Evolutionary conservation across 2,888 invertebrate genomes (phyloP).

Genomic region (Cephus pygmeus): DNA sequence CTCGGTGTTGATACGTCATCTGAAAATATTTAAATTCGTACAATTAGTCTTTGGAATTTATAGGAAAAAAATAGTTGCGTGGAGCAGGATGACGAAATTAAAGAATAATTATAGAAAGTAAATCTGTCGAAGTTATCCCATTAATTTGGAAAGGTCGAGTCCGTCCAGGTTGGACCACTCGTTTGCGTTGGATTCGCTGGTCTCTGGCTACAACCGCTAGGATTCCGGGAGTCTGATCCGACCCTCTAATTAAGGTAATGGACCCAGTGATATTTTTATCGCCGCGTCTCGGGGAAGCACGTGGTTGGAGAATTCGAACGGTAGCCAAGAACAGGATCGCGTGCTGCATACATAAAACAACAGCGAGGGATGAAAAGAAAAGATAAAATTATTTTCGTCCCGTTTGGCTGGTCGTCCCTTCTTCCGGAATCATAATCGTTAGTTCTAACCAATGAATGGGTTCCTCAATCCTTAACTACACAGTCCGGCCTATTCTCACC

Average conservation of each 20-base stretch:
- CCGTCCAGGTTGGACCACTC: background rate
- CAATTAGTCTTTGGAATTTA: background rate
- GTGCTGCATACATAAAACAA: slow-evolving; percentile 26
- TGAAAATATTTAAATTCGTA: background rate
- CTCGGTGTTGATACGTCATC: background rate
- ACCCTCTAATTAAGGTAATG: slow-evolving; percentile 46
- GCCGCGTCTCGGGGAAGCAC: slow-evolving; percentile 30
- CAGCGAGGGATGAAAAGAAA: background rate
- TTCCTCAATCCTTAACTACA: background rate
- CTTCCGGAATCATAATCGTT: slow-evolving; percentile 41
- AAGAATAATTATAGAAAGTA: background rate
- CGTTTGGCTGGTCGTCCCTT: slow-evolving; percentile 36
- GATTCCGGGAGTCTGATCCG: slow-evolving; percentile 22
- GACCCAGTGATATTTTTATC: slow-evolving; percentile 47
- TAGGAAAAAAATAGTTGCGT: background rate
- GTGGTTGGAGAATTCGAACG: background rate
- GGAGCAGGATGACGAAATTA: background rate
- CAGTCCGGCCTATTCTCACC: slow-evolving; percentile 15
- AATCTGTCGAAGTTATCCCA: background rate
- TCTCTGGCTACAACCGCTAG: slow-evolving; percentile 2
- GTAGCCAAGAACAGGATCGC: slow-evolving; percentile 3
- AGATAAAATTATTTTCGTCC: slow-evolving; percentile 31
- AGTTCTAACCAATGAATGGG: slow-evolving; percentile 14
- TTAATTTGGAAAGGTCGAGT: background rate
- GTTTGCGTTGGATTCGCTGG: background rate